These are phyloP conservation scores for Geophilus truncorum DNA, from an alignment of 2,888 invertebrate species.

Conservation along the genomic window DNA sequence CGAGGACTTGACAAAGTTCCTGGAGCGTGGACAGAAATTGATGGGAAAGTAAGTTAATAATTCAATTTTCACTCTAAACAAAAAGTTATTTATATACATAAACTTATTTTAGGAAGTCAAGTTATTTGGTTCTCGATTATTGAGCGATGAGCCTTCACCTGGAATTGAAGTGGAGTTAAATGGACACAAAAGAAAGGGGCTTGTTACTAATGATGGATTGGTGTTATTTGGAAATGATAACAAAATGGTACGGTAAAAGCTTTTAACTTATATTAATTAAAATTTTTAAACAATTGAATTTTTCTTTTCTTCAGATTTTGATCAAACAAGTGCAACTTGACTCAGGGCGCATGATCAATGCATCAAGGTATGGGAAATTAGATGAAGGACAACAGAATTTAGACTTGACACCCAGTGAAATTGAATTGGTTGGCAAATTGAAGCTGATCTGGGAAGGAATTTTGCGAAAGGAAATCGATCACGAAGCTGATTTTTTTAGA, in stretches of 20 bases:
- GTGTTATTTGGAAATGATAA: constrained; percentile 76
- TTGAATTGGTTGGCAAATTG: constrained; percentile 58
- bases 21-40: constrained; percentile 70
- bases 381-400: constrained; percentile 56
- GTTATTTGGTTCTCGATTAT: constrained; percentile 74
- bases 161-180: constrained; percentile 58
- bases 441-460: constrained; percentile 76
- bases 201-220: constrained; percentile 73
- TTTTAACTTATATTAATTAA: too few relatives aligned
- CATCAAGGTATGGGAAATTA: constrained; percentile 66
- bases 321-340: constrained; percentile 69
- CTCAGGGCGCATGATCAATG: constrained; percentile 70
- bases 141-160: constrained; percentile 55
- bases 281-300: too few relatives aligned
- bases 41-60: constrained; percentile 51
- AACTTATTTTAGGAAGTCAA: constrained; percentile 59
- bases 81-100: too few relatives aligned
- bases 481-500: constrained; percentile 84
- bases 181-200: constrained; percentile 58
- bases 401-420: constrained; percentile 69
- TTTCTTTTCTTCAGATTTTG: constrained; percentile 60
- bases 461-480: constrained; percentile 66
- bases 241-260: constrained; percentile 56
- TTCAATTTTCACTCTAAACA: too few relatives aligned
- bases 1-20: constrained; percentile 91